Percentiles rank a stretch among this genome's conserved stretches.
Evolutionary conservation across 2,888 invertebrate genomes (phyloP).

Genomic region (Xylophagus ater): DNA sequence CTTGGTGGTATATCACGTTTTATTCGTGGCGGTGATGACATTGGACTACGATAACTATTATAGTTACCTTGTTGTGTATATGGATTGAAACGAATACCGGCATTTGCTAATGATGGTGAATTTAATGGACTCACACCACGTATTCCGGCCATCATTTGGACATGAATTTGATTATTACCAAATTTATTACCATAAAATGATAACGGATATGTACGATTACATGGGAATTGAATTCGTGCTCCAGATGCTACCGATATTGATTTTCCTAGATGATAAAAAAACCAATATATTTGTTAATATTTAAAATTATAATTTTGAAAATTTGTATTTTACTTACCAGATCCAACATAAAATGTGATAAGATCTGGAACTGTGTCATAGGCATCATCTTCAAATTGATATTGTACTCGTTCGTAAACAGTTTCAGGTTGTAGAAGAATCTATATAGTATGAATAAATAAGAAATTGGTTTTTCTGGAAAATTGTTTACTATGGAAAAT

Average conservation of each 20-base stretch:
- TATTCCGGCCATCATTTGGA: constrained; percentile 33
- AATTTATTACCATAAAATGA: constrained; percentile 59
- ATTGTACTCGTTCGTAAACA: constrained; percentile 83
- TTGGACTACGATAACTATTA: constrained; percentile 39
- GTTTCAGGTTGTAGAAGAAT: constrained; percentile 78
- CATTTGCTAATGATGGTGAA: constrained; percentile 39
- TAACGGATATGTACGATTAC: constrained; percentile 68
- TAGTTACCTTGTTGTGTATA: constrained; percentile 24
- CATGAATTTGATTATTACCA: constrained; percentile 38
- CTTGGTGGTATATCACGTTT: constrained; percentile 42
- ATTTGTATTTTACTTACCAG: constrained; percentile 47
- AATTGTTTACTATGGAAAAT: too few relatives aligned
- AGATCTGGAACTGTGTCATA: constrained; percentile 89
- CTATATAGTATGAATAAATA: constrained; percentile 46
- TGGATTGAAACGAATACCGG: constrained; percentile 32
- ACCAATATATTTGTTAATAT: neutral
- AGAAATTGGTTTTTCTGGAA: too few relatives aligned
- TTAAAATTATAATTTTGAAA: constrained; percentile 61
- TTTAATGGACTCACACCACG: constrained; percentile 37
- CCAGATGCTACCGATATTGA: constrained; percentile 82
- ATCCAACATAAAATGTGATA: constrained; percentile 86
- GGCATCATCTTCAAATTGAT: constrained; percentile 87
- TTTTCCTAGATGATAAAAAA: constrained; percentile 56
- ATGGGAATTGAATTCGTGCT: constrained; percentile 74
- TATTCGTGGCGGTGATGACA: constrained; percentile 47